Base-by-base conservation (phyloP, 2,797 vertebrate species). In the Labeo calbasu region DNA sequence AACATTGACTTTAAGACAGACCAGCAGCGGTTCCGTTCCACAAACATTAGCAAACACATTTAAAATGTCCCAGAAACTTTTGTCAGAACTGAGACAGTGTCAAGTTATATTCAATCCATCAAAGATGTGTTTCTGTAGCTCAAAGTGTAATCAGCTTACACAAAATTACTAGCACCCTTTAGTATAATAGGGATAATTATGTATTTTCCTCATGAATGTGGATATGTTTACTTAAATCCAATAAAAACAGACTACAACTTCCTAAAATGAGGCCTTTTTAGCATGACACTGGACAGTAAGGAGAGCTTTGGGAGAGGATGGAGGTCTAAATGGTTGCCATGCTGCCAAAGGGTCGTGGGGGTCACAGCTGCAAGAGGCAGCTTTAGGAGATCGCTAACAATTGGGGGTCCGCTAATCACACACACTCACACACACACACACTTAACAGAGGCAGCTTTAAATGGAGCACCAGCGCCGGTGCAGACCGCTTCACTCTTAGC, bases 301-400 rank as follows among this genome's bases (percentile, higher is more conserved):
- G 63, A 69, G 65, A 82, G 79, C 50, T 88, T 84, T 76, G 78
- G 68, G 81, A 51, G 48, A 68, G 71, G 72, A 70, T 46, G 32
- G 50, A 57, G 86, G 84, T 82, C 82, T 77, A 70, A 17, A 57
- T 2, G 72, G 88, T 89, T 89, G 85, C 88, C 86, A 89, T 87
- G 88, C 85, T 72, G 71, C 51, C 80, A 69, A 10, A 76, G 77
- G 88, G 88, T 87, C 86, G 43, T 21, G 53, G 59, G 83, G 88
- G 86, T 89, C 88, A 85, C 88, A 89, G 88, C 88, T 89, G 88
- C 86, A 89, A 89, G 88, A 85, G 87, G 82, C 86, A 86, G 86
- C 84, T 89, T 89, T 89, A 87, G 83, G 86, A 85, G 83, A 86
- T 87, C 83, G 82, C 19, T 48, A 87, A 86, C 84, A 86, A 86